Evolutionary conservation across 1,140 invertebrate genomes (phyloP).

Genomic region (Drosophila serrata): DNA sequence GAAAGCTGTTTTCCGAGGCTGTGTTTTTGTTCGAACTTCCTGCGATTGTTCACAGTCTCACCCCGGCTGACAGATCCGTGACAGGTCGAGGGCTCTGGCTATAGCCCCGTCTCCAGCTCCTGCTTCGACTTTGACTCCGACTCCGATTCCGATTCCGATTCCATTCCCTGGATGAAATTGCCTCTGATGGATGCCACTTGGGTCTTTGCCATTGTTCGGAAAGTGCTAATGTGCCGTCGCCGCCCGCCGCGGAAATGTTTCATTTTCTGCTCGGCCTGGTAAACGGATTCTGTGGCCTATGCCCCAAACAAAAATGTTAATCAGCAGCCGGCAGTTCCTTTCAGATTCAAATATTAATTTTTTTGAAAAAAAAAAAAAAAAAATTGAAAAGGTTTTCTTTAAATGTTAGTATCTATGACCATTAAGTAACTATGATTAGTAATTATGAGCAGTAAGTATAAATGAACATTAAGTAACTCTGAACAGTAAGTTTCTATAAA

Average conservation of each 20-base stretch:
- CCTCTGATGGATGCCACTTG: constrained; percentile 77
- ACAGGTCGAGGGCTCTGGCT: constrained; percentile 66
- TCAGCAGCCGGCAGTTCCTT: constrained; percentile 40
- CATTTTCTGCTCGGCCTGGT: constrained; percentile 72
- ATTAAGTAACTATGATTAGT: too few relatives aligned
- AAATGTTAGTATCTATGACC: too few relatives aligned
- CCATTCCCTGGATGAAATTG: constrained; percentile 15
- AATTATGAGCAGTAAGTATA: too few relatives aligned
- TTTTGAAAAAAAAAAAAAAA: too few relatives aligned
- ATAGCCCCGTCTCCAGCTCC: constrained; percentile 2
- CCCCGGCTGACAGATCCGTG: constrained; percentile 80
- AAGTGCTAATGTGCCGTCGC: constrained; percentile 74
- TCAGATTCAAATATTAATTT: constrained; percentile 34
- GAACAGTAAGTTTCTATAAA: too few relatives aligned
- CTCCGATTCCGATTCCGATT: too few relatives aligned
- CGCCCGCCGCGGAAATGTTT: constrained; percentile 74
- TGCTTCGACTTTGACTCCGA: neutral
- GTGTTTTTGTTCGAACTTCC: constrained; percentile 73
- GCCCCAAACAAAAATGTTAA: constrained; percentile 60
- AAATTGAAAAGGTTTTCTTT: too few relatives aligned
- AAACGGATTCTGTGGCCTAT: constrained; percentile 59
- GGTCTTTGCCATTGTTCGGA: constrained; percentile 63
- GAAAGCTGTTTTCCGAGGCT: constrained; percentile 48
- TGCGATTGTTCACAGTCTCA: constrained; percentile 81
- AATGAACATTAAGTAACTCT: too few relatives aligned